Conservation (phyloP, 2,113 vertebrate genomes). For the Pluvialis apricaria region DNA sequence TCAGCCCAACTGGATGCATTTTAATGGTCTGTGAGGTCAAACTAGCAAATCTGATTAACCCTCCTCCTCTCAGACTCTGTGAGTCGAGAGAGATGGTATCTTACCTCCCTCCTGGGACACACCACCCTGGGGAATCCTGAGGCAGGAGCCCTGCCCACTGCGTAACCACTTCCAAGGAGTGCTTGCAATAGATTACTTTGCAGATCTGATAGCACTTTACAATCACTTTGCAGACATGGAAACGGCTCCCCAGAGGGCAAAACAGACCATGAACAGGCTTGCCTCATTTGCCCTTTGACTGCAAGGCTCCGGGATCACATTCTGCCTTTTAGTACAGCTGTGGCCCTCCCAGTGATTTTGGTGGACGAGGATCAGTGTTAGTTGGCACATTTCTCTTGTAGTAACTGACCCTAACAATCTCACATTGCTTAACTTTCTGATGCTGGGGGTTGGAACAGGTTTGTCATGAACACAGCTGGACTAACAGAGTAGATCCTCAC, state of each 20-base stretch:
- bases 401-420: neutral
- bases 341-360: neutral
- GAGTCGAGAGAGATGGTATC: neutral
- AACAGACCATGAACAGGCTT: neutral
- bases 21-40: neutral
- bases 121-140: neutral
- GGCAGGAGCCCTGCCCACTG: neutral
- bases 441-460: neutral
- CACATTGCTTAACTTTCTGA: neutral
- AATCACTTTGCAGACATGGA: neutral
- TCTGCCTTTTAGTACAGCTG: neutral
- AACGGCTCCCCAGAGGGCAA: neutral
- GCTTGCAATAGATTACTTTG: neutral
- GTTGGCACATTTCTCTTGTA: neutral
- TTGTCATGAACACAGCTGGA: neutral
- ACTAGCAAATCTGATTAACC: neutral
- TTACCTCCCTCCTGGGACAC: neutral
- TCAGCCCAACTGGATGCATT: neutral
- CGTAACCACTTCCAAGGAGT: neutral
- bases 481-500: neutral
- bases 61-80: neutral
- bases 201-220: neutral
- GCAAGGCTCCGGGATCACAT: neutral
- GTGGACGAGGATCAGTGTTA: neutral
- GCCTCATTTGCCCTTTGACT: neutral